Conservation (phyloP, 2,797 vertebrate genomes). For the Poecilia velifera region DNA sequence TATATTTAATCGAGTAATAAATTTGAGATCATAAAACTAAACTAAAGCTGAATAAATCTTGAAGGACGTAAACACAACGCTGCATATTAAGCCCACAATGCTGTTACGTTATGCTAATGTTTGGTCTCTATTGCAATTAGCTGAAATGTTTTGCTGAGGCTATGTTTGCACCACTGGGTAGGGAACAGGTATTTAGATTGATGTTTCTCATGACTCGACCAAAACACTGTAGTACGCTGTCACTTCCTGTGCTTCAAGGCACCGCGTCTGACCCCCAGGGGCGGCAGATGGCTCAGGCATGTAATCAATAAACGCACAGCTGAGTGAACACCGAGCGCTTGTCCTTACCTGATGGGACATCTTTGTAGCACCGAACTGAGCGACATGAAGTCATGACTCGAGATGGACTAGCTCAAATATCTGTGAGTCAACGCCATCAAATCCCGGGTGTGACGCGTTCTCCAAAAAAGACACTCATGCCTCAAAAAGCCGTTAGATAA, state of each 20-base stretch:
- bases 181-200: neutral
- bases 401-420: neutral
- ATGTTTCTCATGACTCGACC: neutral
- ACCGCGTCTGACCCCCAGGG: conserved; percentile 17
- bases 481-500: neutral
- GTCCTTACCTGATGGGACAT: conserved; percentile 16
- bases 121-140: neutral
- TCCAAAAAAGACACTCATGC: neutral
- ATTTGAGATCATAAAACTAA: neutral
- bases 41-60: neutral
- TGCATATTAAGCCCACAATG: neutral
- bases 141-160: neutral
- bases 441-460: neutral
- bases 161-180: neutral
- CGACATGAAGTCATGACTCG: neutral
- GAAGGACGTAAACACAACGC: neutral
- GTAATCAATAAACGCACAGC: conserved; percentile 48
- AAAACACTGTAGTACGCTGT: conserved; percentile 10
- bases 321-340: conserved; percentile 41
- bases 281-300: conserved; percentile 40
- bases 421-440: neutral
- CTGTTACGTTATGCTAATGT: neutral
- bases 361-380: conserved; percentile 5
- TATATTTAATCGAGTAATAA: neutral
- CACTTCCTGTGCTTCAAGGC: conserved; percentile 30